Base-by-base conservation (phyloP, 2,113 vertebrate species). In the Jaculus jaculus region DNA sequence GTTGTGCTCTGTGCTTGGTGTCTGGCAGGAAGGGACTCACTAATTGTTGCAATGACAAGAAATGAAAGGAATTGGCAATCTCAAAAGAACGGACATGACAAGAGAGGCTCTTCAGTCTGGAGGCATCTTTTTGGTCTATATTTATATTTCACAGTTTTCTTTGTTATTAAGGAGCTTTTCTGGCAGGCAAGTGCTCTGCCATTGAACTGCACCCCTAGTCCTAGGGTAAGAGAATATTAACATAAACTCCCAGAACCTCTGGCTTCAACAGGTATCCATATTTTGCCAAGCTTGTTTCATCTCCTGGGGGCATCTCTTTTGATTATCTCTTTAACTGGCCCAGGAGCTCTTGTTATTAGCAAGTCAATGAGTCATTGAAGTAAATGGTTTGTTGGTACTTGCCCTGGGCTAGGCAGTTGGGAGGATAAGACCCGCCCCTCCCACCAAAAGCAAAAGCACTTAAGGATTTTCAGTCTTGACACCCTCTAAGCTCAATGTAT, bases 311-410 rank as follows among this genome's bases (percentile, higher is more conserved):
- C 60, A 9, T 84, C 65, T 87, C 85, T 95, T 95, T 87, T 94
- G 47, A 87, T 94, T 84, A 87, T 95, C 87, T 91, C 63, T 75
- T 87, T 82, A 89, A 89, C 84, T 9, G 30, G n/a, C 91, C 95
- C 65, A 0, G 71, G 60, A 95, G 92, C 37, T 3, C 1, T 30
- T 87, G 87, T 93, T 54, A 96, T 97, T 97, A 96, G 95, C 96
- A 97, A 97, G 94, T 96, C 95, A 96, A 88, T 97, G 93, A 97
- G 90, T 95, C 94, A 97, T 37, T 94, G 85, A 93, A 94, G 86
- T 90, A 93, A 92, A 87, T 66, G 87, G 82, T 93, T 94, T 94
- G 89, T 91, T 91, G 65, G 91, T 84, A 23, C 85, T 94, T 87
- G 86, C 93, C 91, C 23, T 0, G 3, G 74, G 87, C 74, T 18